Evolutionary conservation across 2,888 invertebrate genomes (phyloP).

Genomic region (Drosophila aldrichi): DNA sequence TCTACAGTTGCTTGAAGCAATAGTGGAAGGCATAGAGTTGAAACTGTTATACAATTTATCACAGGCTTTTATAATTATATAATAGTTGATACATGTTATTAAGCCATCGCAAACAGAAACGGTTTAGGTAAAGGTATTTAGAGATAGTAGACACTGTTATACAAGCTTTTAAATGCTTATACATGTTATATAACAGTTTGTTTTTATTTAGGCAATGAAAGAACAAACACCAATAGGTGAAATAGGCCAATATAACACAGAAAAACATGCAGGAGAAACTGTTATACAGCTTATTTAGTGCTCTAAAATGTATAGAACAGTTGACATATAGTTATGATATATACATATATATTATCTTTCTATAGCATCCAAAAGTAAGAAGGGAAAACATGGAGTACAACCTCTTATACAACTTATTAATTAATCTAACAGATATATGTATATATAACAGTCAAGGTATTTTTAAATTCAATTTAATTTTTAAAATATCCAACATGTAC

Average conservation of each 20-base stretch:
- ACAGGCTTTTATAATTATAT: not conserved
- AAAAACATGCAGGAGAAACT: not conserved
- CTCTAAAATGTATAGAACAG: not conserved
- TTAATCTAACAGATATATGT: not conserved
- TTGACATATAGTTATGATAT: not conserved
- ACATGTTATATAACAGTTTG: not conserved
- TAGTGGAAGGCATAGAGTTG: not conserved
- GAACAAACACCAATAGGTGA: not conserved
- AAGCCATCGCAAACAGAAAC: not conserved
- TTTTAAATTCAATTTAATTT: too few relatives aligned
- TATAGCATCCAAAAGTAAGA: not conserved
- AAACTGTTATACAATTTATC: not conserved
- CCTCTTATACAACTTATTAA: not conserved
- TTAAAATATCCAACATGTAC: not conserved
- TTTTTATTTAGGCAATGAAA: too few relatives aligned
- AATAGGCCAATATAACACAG: not conserved
- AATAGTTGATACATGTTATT: not conserved
- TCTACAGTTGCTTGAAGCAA: not conserved
- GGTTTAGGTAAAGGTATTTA: not conserved
- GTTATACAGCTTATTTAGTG: not conserved
- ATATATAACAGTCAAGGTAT: not conserved
- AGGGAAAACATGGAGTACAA: not conserved
- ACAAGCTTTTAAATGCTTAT: too few relatives aligned
- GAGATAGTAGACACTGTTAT: too few relatives aligned
- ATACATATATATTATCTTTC: too few relatives aligned